These are phyloP conservation scores for Dione juno DNA, from an alignment of 2,888 invertebrate species.

Conservation along the genomic window DNA sequence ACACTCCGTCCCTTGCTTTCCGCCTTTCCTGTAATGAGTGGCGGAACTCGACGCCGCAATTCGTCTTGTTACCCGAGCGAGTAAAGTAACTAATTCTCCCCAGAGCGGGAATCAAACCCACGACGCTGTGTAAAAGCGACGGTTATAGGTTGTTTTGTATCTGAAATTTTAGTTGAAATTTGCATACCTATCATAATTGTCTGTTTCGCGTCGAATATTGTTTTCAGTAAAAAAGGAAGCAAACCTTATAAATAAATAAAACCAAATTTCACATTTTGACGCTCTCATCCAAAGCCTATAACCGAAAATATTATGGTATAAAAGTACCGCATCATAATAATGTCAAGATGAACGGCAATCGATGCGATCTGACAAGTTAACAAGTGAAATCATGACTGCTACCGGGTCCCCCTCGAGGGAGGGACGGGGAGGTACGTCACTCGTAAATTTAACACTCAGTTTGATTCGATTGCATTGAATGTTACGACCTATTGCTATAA, in stretches of 20 bases:
- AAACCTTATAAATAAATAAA: neutral
- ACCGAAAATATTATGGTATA: slow-evolving; percentile 9
- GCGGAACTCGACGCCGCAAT: too few relatives aligned
- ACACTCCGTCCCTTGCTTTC: too few relatives aligned
- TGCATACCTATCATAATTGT: too few relatives aligned
- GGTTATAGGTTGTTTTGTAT: too few relatives aligned
- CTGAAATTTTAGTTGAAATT: too few relatives aligned
- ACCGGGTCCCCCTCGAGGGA: neutral
- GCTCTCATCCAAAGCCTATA: neutral
- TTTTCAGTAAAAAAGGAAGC: neutral
- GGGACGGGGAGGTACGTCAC: neutral
- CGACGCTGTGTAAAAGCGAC: too few relatives aligned
- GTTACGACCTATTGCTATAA: slow-evolving; percentile 24
- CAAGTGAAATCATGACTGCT: slow-evolving; percentile 20
- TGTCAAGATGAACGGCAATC: slow-evolving; percentile 22
- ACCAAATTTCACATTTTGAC: neutral
- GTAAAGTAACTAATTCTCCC: too few relatives aligned
- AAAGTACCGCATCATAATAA: slow-evolving; percentile 25
- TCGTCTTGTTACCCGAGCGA: too few relatives aligned
- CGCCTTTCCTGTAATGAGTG: too few relatives aligned
- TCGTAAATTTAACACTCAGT: slow-evolving; percentile 27
- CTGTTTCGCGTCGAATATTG: neutral
- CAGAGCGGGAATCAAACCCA: too few relatives aligned
- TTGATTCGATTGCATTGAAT: slow-evolving; percentile 21
- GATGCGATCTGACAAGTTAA: slow-evolving; percentile 25